Conservation (phyloP, 2,113 vertebrate species). For the Trachemys scripta region DNA sequence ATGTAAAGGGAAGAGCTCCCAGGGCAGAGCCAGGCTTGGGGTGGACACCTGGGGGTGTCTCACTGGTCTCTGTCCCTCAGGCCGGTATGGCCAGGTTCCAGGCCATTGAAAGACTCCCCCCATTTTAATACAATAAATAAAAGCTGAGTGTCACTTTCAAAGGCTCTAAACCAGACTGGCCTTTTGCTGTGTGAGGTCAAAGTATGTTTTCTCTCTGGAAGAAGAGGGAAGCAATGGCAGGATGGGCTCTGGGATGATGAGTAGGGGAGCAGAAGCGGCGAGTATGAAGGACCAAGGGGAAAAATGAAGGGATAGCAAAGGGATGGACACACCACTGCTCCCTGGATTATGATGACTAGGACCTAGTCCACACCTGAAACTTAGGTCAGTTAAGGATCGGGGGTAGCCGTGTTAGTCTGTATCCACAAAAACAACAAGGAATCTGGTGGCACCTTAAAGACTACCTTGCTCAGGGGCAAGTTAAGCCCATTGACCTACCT, state of each 20-base stretch:
- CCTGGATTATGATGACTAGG: not conserved
- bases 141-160: not conserved
- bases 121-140: not conserved
- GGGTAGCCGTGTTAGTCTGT: too few relatives aligned
- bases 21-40: not conserved
- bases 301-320: not conserved
- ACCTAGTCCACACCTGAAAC: not conserved
- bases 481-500: not conserved
- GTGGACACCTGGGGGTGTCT: not conserved
- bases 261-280: not conserved
- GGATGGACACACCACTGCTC: not conserved
- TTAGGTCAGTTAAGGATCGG: not conserved
- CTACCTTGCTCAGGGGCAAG: not conserved
- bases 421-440: too few relatives aligned
- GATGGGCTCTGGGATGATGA: not conserved
- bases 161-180: not conserved
- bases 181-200: not conserved
- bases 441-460: too few relatives aligned
- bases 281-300: not conserved
- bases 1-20: not conserved
- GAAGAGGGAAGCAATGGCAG: not conserved
- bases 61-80: too few relatives aligned
- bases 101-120: not conserved
- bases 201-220: not conserved
- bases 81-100: not conserved